Evolutionary conservation across 1,140 invertebrate species (phyloP).

Genomic region (Zaprionus lachaisei): DNA sequence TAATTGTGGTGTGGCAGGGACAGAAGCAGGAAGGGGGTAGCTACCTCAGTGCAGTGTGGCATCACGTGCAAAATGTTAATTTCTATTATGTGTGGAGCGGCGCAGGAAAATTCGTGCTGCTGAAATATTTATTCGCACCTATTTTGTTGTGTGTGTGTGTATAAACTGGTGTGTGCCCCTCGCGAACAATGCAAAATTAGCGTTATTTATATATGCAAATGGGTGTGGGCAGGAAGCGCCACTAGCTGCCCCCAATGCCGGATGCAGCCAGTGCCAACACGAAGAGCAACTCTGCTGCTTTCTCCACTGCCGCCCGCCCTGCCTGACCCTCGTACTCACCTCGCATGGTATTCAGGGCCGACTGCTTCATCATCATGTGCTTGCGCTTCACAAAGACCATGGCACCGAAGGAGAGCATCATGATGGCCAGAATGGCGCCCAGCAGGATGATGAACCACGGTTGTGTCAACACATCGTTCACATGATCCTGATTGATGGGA

Average conservation of each 20-base stretch:
- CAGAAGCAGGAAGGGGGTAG: background rate
- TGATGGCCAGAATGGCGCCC: slow-evolving; percentile 88
- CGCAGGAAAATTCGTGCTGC: slow-evolving; percentile 45
- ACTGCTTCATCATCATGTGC: slow-evolving; percentile 84
- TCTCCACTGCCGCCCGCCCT: too few species aligned
- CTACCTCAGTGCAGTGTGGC: background rate
- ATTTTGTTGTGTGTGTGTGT: slow-evolving; percentile 49
- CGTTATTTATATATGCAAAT: slow-evolving; percentile 80
- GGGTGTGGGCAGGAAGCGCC: slow-evolving; percentile 60
- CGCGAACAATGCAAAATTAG: slow-evolving; percentile 74
- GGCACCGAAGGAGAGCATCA: slow-evolving; percentile 89
- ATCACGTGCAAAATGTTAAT: slow-evolving; percentile 81
- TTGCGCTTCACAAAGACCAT: slow-evolving; percentile 86
- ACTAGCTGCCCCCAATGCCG: slow-evolving; percentile 65
- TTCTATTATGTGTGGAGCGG: slow-evolving; percentile 66
- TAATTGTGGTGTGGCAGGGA: slow-evolving; percentile 55
- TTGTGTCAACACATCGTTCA: slow-evolving; percentile 87
- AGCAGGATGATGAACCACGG: slow-evolving; percentile 91
- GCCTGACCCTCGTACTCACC: slow-evolving; percentile 62
- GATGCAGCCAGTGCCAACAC: slow-evolving; percentile 45
- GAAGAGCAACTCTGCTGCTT: too few species aligned
- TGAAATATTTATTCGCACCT: slow-evolving; percentile 83
- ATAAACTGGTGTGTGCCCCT: slow-evolving; percentile 15
- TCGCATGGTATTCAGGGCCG: slow-evolving; percentile 81
- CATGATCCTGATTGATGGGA: slow-evolving; percentile 85